phyloP scores from a whole-genome alignment of 2,113 vertebrate genomes.

The Lophochroa leadbeateri region DNA sequence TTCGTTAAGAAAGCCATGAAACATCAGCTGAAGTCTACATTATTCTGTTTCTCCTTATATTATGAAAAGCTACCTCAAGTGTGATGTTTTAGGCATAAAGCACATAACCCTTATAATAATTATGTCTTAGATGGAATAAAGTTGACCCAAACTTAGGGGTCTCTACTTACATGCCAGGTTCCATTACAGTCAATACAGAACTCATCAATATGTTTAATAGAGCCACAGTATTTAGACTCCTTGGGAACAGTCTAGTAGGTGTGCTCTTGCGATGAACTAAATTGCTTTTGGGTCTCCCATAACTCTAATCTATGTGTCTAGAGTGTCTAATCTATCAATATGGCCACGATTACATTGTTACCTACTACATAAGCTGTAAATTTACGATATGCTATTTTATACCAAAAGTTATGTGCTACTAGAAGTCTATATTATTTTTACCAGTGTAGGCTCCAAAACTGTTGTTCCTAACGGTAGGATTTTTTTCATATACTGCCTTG shows the following conservation, averaged over 20 bases:
- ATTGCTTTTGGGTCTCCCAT: no score
- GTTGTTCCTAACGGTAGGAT: not conserved
- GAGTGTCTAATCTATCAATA: not conserved
- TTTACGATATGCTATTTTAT: not conserved
- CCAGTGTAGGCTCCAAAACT: not conserved
- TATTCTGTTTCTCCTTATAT: not conserved
- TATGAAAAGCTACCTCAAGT: not conserved
- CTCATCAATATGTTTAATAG: not conserved
- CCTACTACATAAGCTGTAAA: not conserved
- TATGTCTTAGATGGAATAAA: not conserved
- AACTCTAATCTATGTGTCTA: no score
- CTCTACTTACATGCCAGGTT: not conserved
- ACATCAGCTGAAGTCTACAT: not conserved
- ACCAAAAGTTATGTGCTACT: accelerated
- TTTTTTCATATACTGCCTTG: not conserved
- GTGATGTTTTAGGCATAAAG: not conserved
- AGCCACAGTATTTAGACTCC: not conserved
- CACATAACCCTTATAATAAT: not conserved
- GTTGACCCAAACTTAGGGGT: not conserved
- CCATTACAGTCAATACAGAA: not conserved
- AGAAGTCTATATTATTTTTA: not conserved
- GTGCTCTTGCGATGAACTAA: no score
- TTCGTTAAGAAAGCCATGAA: not conserved
- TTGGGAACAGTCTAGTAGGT: no score
- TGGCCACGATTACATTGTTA: not conserved